Percentiles rank a stretch among this genome's conserved stretches.
These are phyloP conservation scores for Caenorhabditis drosophilae DNA, from an alignment of 2,888 invertebrate genomes.

Conservation along the genomic window DNA sequence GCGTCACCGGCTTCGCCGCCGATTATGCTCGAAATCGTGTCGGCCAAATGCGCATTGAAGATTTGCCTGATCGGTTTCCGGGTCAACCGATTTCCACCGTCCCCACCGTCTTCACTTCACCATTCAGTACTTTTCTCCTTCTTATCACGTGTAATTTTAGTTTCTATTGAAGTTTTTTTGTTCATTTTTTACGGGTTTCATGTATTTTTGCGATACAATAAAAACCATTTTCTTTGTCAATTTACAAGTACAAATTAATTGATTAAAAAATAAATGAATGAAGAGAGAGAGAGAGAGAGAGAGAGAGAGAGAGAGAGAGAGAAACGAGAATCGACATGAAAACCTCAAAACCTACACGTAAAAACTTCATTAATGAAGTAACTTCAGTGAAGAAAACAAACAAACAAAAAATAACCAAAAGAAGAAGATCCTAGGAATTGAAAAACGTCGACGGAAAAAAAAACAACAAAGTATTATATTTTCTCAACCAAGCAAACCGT, in stretches of 20 bases:
- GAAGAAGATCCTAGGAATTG: not conserved
- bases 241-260: not conserved
- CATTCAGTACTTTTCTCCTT: no score
- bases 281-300: no score
- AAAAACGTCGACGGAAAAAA: not conserved
- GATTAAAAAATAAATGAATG: not conserved
- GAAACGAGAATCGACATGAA: no score
- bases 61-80: constrained; percentile 33
- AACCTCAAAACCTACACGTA: no score
- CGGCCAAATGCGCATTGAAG: constrained; percentile 41
- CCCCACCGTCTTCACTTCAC: not conserved
- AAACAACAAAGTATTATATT: no score
- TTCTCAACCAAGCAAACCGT: no score
- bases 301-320: no score
- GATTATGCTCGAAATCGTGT: constrained; percentile 41
- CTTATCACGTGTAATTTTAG: not conserved
- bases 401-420: not conserved
- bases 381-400: not conserved
- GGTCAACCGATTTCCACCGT: constrained; percentile 17
- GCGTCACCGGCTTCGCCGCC: constrained; percentile 42
- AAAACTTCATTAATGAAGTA: no score
- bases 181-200: constrained; percentile 6
- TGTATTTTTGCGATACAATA: no score
- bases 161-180: constrained; percentile 5
- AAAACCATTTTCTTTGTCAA: not conserved